Percentiles rank a stretch among this genome's conserved stretches.
Evolutionary conservation across 2,888 invertebrate genomes (phyloP).

Genomic region (Limenitis camilla): DNA sequence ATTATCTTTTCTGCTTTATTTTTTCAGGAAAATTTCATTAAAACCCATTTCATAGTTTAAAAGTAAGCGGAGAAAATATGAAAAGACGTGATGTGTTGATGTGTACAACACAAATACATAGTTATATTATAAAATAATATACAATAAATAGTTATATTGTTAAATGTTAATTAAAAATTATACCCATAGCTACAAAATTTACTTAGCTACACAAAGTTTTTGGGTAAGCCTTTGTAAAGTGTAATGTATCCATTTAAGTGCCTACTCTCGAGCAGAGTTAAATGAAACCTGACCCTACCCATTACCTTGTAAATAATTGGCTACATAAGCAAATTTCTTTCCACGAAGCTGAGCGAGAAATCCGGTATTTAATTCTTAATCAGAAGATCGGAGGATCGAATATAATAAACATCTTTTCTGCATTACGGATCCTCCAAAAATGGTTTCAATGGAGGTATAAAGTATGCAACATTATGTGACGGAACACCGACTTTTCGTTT

Average conservation of each 20-base stretch:
- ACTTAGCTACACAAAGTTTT: conserved; percentile 6
- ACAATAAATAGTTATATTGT: neutral
- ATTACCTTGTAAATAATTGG: conserved; percentile 24
- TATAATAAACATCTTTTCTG: conserved; percentile 59
- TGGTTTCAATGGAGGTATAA: conserved; percentile 51
- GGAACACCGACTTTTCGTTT: conserved; percentile 43
- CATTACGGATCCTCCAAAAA: conserved; percentile 56
- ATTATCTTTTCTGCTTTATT: neutral
- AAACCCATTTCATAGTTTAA: no score
- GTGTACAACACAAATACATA: no score
- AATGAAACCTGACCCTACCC: conserved; percentile 24
- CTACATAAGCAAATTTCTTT: conserved; percentile 24
- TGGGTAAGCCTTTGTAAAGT: conserved; percentile 1
- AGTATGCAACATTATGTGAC: conserved; percentile 57
- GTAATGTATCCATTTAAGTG: conserved; percentile 7
- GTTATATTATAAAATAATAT: no score
- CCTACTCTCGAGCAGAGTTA: conserved; percentile 12
- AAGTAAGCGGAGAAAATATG: no score
- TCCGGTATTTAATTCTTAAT: conserved; percentile 54
- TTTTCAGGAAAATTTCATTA: no score
- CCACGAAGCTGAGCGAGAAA: conserved; percentile 25
- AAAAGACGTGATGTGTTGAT: no score
- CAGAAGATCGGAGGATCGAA: conserved; percentile 42
- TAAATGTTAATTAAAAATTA: neutral
- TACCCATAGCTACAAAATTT: neutral